Conservation (phyloP, 2,888 invertebrate genomes). For the Agonopterix arenella region DNA sequence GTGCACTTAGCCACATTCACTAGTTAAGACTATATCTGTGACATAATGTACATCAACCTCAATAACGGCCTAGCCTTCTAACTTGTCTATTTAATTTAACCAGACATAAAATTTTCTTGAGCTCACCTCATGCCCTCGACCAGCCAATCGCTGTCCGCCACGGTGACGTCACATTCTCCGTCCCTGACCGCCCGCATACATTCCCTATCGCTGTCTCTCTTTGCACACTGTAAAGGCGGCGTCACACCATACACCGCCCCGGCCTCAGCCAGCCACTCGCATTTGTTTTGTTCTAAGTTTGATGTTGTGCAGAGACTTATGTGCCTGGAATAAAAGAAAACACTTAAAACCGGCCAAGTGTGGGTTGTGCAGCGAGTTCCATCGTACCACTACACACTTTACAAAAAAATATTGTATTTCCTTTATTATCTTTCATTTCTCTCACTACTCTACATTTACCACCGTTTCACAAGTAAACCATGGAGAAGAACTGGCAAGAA, state of each 20-base stretch:
- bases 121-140: slow-evolving; percentile 80
- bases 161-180: slow-evolving; percentile 83
- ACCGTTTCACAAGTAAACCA: no score
- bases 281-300: slow-evolving; percentile 84
- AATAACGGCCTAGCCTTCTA: no score
- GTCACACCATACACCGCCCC: slow-evolving; percentile 84
- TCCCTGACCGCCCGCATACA: slow-evolving; percentile 82
- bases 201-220: slow-evolving; percentile 74
- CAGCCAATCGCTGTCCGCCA: slow-evolving; percentile 84
- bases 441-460: no score
- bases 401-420: no score
- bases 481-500: no score
- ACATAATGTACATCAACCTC: no score
- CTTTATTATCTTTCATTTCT: no score
- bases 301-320: slow-evolving; percentile 82
- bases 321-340: slow-evolving; percentile 40
- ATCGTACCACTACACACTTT: no score
- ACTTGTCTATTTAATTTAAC: no score
- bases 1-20: no score
- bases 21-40: no score
- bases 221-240: slow-evolving; percentile 87
- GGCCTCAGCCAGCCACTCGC: slow-evolving; percentile 86
- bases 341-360: background rate
- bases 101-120: no score
- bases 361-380: background rate